phyloP scores from a whole-genome alignment of 2,797 vertebrate genomes.

The Chaetodon trifasciatus region DNA sequence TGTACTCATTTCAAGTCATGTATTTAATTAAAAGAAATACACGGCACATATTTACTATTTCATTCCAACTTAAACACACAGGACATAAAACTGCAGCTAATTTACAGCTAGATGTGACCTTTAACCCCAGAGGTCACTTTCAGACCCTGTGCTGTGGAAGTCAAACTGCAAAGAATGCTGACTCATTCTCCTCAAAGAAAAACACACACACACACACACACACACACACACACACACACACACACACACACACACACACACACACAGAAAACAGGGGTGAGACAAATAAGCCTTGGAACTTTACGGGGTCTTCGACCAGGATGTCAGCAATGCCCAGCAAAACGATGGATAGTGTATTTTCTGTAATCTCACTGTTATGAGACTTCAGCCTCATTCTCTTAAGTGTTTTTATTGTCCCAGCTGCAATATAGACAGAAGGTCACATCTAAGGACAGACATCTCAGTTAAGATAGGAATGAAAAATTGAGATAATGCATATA shows the following conservation, averaged over 20 bases:
- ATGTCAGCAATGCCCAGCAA: not conserved
- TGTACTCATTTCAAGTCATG: not conserved
- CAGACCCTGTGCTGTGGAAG: slow-evolving; percentile 33
- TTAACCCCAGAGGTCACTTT: slow-evolving; percentile 57
- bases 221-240: slow-evolving; percentile 8
- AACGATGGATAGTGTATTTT: not conserved
- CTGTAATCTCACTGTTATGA: not conserved
- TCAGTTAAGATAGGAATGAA: not conserved
- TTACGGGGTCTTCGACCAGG: not conserved
- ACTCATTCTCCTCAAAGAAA: slow-evolving; percentile 50
- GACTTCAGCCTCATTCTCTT: not conserved
- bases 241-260: not conserved
- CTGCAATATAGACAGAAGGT: slow-evolving; percentile 20
- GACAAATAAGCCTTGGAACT: not conserved
- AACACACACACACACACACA: slow-evolving; percentile 18
- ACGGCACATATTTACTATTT: not conserved
- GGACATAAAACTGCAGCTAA: slow-evolving; percentile 21
- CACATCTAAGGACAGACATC: slow-evolving; percentile 5
- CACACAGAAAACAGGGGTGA: too few relatives aligned
- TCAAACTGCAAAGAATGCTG: slow-evolving; percentile 63
- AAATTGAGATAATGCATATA: not conserved
- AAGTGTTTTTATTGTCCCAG: not conserved
- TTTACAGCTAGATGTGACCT: slow-evolving; percentile 49
- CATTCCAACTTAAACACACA: slow-evolving; percentile 6
- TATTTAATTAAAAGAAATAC: not conserved